A percentile compares a stretch with the other conserved stretches of the same genome.
phyloP scores from a whole-genome alignment of 2,888 invertebrate species.

The Mythimna impura region DNA sequence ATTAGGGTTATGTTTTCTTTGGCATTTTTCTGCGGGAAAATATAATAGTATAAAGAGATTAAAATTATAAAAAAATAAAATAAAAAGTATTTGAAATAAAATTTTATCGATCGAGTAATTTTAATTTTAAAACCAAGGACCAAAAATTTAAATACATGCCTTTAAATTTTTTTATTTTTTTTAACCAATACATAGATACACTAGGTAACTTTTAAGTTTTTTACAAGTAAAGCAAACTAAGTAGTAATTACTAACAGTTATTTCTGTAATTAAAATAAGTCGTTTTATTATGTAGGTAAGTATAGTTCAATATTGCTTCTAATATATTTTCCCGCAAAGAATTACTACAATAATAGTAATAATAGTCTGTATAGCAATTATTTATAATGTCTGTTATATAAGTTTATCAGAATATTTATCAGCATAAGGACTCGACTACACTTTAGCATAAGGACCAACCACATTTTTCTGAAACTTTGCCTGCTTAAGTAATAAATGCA shows the following conservation, averaged over 20 bases:
- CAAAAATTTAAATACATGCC: no score
- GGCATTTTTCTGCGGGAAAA: conserved; percentile 23
- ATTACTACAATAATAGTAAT: background rate
- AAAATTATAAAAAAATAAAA: background rate
- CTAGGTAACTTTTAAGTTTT: no score
- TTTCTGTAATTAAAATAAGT: background rate
- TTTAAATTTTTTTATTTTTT: no score
- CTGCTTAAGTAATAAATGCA: no score
- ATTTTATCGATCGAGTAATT: no score
- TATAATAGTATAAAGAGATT: background rate
- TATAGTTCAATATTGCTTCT: background rate
- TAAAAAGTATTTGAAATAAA: no score
- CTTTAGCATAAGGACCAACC: background rate
- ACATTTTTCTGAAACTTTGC: background rate
- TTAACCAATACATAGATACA: no score
- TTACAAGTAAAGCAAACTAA: background rate
- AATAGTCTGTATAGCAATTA: conserved; percentile 30
- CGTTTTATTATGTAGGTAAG: background rate
- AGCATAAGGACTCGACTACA: conserved; percentile 15
- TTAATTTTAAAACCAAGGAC: no score
- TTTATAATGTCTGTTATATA: conserved; percentile 4
- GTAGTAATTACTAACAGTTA: background rate
- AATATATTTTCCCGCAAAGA: conserved; percentile 36
- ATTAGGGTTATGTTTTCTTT: conserved; percentile 1
- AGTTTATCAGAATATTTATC: conserved; percentile 21